These are phyloP conservation scores for Paguma larvata DNA, from an alignment of 2,797 vertebrate species.

Conservation along the genomic window DNA sequence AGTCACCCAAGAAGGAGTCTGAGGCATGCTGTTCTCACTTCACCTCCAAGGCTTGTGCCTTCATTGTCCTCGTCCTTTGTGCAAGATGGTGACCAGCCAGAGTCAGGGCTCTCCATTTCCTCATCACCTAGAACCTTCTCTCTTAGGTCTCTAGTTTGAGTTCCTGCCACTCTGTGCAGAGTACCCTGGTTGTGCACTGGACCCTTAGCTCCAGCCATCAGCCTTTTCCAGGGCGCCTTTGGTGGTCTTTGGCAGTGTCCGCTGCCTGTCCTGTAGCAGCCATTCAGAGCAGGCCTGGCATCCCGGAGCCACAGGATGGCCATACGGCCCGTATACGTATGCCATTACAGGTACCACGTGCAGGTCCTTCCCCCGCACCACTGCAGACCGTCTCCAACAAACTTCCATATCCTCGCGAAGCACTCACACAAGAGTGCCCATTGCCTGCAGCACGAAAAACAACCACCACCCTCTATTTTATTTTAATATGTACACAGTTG, in stretches of 20 bases:
- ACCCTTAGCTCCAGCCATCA: neutral
- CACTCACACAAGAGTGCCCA: neutral
- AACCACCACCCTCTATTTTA: neutral
- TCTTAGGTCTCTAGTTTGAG: neutral
- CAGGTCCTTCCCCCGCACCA: neutral
- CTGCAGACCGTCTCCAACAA: neutral
- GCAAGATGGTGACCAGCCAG: neutral
- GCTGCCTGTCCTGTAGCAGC: rapidly evolving
- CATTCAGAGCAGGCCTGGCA: neutral
- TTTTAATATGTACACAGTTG: neutral
- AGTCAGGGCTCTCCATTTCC: no score
- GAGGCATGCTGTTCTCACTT: neutral
- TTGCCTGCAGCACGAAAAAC: neutral
- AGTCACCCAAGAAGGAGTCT: rapidly evolving
- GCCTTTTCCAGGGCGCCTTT: neutral
- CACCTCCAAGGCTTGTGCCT: neutral
- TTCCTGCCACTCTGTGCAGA: neutral
- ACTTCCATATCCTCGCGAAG: neutral
- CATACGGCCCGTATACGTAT: no score
- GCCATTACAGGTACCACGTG: neutral
- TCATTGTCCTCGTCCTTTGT: neutral
- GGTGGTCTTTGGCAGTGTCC: neutral
- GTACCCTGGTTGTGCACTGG: neutral
- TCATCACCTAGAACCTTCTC: neutral
- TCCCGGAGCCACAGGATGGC: neutral